phyloP scores from a whole-genome alignment of 2,113 vertebrate genomes.

The Piaya cayana region DNA sequence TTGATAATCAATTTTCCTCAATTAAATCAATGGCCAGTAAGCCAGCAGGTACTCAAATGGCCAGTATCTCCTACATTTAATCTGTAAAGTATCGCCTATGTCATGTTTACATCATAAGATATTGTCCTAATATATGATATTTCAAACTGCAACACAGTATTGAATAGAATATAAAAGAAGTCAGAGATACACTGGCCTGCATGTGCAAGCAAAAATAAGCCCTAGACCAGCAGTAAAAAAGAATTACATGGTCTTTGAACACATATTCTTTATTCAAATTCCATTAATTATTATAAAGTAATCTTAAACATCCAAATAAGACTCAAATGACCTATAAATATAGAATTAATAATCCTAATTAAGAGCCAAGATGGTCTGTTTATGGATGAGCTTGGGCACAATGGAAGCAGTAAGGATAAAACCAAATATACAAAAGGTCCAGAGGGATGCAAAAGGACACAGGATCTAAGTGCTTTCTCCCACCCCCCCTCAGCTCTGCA shows the following conservation, averaged over 20 bases:
- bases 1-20: background rate
- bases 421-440: background rate
- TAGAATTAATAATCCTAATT: background rate
- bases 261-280: background rate
- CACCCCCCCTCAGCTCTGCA: background rate
- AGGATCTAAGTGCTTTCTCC: fast-evolving
- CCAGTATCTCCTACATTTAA: background rate
- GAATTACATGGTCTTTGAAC: background rate
- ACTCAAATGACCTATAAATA: background rate
- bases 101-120: background rate
- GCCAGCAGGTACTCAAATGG: background rate
- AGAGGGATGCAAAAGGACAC: background rate
- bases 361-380: background rate
- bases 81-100: background rate
- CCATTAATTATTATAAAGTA: background rate
- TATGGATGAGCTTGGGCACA: background rate
- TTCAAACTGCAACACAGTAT: background rate
- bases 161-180: background rate
- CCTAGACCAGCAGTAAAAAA: background rate
- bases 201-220: background rate
- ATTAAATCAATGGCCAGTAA: background rate
- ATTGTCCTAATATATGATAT: background rate
- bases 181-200: background rate
- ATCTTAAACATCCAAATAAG: background rate
- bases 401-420: background rate